Conservation (phyloP, 2,797 vertebrate species). For the Anguilla pacifica region DNA sequence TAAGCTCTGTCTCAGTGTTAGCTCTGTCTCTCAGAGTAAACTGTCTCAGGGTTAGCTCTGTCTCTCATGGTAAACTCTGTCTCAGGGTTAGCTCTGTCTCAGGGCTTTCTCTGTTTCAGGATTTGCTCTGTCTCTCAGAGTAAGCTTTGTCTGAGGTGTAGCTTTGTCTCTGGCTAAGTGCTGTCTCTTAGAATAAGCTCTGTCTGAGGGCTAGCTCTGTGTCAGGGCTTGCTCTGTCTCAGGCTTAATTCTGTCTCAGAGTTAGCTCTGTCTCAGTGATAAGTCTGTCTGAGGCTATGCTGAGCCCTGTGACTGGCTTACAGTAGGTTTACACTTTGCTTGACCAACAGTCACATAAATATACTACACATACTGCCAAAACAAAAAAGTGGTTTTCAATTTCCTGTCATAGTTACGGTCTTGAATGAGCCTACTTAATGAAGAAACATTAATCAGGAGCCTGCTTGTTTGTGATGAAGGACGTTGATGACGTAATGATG, state of each 20-base stretch:
- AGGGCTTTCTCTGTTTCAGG: too few species aligned
- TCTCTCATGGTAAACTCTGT: neutral
- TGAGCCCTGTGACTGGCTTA: neutral
- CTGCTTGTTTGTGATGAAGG: neutral
- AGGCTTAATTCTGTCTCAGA: too few species aligned
- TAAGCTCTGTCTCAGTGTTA: neutral
- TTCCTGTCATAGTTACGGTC: neutral
- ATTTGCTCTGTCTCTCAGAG: too few species aligned
- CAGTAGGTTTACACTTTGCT: neutral
- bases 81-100: neutral
- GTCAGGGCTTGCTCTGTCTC: too few species aligned
- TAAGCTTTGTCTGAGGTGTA: too few species aligned
- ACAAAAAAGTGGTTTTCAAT: neutral
- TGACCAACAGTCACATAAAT: neutral
- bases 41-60: neutral
- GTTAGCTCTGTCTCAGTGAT: too few species aligned
- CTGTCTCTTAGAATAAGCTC: too few species aligned
- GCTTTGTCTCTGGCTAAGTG: too few species aligned
- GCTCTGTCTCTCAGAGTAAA: neutral
- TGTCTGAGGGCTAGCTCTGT: too few species aligned
- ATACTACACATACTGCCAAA: neutral
- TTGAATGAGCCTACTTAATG: neutral
- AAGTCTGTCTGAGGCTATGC: too few species aligned
- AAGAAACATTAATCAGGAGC: neutral
- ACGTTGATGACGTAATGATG: neutral